A percentile compares a stretch with the other conserved stretches of the same genome.
Conservation (phyloP, 1,140 invertebrate species). For the Armadillidium nasatum region DNA sequence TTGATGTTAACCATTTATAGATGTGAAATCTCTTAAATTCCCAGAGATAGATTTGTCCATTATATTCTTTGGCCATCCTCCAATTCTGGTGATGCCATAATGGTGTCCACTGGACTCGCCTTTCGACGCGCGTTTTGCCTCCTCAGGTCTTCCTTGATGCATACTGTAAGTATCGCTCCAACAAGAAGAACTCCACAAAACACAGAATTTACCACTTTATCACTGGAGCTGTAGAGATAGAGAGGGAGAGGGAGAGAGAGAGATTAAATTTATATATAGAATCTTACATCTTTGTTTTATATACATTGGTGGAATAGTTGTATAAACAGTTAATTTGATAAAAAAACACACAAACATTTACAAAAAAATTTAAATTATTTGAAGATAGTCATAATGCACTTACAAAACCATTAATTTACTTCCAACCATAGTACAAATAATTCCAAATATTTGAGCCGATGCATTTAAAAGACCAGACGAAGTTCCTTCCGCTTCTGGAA, state of each 20-base stretch:
- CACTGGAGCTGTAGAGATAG: slow-evolving; percentile 24
- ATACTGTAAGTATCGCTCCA: slow-evolving; percentile 64
- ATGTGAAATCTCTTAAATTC: no score
- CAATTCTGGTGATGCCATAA: no score
- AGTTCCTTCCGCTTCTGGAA: slow-evolving; percentile 87
- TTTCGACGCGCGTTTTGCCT: slow-evolving; percentile 58
- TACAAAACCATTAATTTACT: slow-evolving; percentile 48
- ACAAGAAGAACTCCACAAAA: slow-evolving; percentile 61
- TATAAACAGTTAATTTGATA: neutral
- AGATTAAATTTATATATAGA: neutral
- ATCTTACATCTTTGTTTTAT: slow-evolving; percentile 12
- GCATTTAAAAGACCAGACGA: slow-evolving; percentile 83
- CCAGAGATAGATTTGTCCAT: no score
- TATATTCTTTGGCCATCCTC: no score
- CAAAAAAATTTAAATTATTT: no score
- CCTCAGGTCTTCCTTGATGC: slow-evolving; percentile 68
- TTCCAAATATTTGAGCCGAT: slow-evolving; percentile 73
- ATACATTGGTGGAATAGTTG: neutral
- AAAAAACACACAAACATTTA: neutral
- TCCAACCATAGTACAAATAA: slow-evolving; percentile 63
- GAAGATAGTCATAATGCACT: slow-evolving; percentile 13
- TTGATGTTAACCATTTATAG: no score
- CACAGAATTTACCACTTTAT: slow-evolving; percentile 54
- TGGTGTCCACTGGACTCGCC: neutral
- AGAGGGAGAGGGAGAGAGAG: no score